Percentiles rank a stretch among this genome's conserved stretches.
Conservation (phyloP, 1,140 invertebrate genomes). For the Ostrea denselamellosa region DNA sequence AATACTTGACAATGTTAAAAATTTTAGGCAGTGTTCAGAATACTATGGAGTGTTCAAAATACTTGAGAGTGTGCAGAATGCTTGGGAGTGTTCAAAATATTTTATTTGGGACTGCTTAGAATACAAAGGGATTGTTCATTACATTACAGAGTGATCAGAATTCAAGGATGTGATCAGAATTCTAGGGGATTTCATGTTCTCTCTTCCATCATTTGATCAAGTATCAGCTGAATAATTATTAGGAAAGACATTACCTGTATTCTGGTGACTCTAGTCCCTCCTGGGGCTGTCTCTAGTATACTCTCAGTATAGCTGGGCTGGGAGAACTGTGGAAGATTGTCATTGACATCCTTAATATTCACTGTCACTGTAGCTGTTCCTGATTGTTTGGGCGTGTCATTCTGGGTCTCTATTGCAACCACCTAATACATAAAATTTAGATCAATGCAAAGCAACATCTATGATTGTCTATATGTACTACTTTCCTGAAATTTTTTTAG, state of each 20-base stretch:
- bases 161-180: too few relatives aligned
- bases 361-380: constrained; percentile 63
- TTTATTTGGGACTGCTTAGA: too few relatives aligned
- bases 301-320: constrained; percentile 85
- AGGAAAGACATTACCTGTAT: constrained; percentile 4
- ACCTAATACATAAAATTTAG: constrained; percentile 81
- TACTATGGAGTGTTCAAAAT: too few relatives aligned
- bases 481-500: background rate
- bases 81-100: too few relatives aligned
- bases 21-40: too few relatives aligned
- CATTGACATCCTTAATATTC: constrained; percentile 71
- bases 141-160: too few relatives aligned
- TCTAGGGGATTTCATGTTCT: too few relatives aligned
- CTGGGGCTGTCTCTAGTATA: constrained; percentile 86
- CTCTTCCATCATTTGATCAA: too few relatives aligned
- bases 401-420: constrained; percentile 66
- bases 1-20: too few relatives aligned
- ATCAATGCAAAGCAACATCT: background rate
- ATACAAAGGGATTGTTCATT: too few relatives aligned
- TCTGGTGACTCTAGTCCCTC: constrained; percentile 29
- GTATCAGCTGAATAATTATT: background rate
- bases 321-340: constrained; percentile 65
- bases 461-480: background rate
- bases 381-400: constrained; percentile 80
- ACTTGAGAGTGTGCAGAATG: too few relatives aligned